Evolutionary conservation across 92 coral and sea anemone species (phyloP).

Genomic region (Parazoanthus darwini): DNA sequence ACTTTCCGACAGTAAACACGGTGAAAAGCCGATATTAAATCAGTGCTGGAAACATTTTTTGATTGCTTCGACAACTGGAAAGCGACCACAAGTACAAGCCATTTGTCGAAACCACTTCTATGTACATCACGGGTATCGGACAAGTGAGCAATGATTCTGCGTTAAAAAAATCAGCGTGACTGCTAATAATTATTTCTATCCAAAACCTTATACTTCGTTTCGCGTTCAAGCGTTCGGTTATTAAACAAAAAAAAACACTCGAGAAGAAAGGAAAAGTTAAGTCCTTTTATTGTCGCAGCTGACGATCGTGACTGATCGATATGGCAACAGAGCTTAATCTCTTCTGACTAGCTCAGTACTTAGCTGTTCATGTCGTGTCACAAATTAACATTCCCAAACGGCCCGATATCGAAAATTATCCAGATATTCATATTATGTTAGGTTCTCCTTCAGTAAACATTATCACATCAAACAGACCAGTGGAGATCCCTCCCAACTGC

Average conservation of each 20-base stretch:
- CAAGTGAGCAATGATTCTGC: conserved; percentile 6
- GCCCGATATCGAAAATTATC: neutral
- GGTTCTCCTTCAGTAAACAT: conserved; percentile 13
- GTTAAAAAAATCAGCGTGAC: conserved; percentile 28
- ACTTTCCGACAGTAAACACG: conserved; percentile 16
- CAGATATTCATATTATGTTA: neutral
- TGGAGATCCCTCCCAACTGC: conserved; percentile 11
- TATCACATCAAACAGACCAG: neutral
- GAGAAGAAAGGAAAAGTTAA: neutral
- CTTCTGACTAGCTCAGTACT: too few species aligned
- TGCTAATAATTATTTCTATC: neutral
- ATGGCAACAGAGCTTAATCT: too few species aligned
- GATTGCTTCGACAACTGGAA: neutral
- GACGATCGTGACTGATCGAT: too few species aligned
- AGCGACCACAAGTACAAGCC: conserved; percentile 12
- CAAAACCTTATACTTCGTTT: neutral
- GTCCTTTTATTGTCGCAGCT: neutral
- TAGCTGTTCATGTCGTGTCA: neutral
- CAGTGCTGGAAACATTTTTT: neutral
- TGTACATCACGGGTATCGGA: neutral
- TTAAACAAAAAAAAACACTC: neutral
- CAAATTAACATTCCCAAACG: neutral
- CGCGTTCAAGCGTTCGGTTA: conserved; percentile 8
- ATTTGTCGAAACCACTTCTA: neutral
- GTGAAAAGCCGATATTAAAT: conserved; percentile 4